These are phyloP conservation scores for Coecobrya sp. DNA, from an alignment of 2,888 invertebrate species.

Conservation along the genomic window DNA sequence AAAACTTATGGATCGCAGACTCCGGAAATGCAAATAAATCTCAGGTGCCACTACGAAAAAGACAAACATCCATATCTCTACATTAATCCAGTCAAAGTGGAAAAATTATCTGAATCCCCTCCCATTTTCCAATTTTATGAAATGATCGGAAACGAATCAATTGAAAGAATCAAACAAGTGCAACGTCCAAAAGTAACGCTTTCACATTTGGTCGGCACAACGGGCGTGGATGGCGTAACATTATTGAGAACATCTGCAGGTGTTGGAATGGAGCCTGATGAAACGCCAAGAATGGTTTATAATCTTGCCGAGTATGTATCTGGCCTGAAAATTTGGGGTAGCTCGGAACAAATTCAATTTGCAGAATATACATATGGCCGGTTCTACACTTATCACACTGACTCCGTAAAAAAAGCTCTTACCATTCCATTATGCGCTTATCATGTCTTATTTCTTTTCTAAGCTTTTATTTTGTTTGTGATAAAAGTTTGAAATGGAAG, in stretches of 20 bases:
- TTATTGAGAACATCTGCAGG: neutral
- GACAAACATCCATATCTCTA: slow-evolving; percentile 15
- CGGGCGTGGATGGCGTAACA: neutral
- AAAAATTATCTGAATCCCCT: slow-evolving; percentile 40
- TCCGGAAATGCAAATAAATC: neutral
- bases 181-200: neutral
- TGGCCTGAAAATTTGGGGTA: neutral
- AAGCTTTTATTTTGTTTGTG: too few relatives aligned
- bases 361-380: slow-evolving; percentile 57
- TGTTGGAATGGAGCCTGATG: neutral
- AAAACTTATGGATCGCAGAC: too few relatives aligned
- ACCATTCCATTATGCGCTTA: too few relatives aligned
- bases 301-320: neutral
- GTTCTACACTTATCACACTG: neutral
- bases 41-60: slow-evolving; percentile 28
- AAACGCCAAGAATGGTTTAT: neutral
- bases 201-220: neutral
- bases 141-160: neutral
- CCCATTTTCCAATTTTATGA: slow-evolving; percentile 60
- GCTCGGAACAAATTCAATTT: neutral
- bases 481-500: too few relatives aligned
- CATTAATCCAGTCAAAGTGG: slow-evolving; percentile 50
- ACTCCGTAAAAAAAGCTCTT: neutral
- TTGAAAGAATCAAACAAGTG: neutral
- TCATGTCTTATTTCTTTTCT: too few relatives aligned